Evolutionary conservation across 92 coral and sea anemone species (phyloP).

Genomic region (Hydrozoanthus gracilis): DNA sequence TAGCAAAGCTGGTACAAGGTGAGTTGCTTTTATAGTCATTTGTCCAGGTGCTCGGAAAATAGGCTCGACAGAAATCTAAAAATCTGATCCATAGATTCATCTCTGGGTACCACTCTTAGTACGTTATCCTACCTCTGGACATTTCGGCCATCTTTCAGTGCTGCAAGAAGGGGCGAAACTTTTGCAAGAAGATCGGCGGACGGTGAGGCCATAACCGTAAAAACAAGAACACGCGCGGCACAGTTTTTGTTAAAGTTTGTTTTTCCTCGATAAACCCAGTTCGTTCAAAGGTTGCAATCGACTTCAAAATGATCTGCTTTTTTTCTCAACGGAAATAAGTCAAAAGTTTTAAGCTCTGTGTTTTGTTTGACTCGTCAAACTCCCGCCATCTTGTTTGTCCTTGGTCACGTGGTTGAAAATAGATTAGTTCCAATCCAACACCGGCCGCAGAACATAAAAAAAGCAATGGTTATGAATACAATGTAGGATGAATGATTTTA

Average conservation of each 20-base stretch:
- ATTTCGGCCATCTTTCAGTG: constrained; percentile 39
- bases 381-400: constrained; percentile 38
- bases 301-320: too few species aligned
- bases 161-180: constrained; percentile 40
- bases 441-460: too few species aligned
- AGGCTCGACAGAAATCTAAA: neutral
- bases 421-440: too few species aligned
- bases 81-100: too few species aligned
- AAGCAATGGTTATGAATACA: too few species aligned
- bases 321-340: too few species aligned
- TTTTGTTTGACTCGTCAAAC: neutral
- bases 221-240: neutral
- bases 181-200: constrained; percentile 44
- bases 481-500: too few species aligned
- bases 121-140: constrained; percentile 16
- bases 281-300: neutral
- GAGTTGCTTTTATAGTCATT: too few species aligned
- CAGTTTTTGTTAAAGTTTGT: neutral
- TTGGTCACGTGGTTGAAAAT: constrained; percentile 9
- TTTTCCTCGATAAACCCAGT: neutral
- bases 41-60: neutral
- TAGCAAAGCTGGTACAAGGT: too few species aligned
- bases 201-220: constrained; percentile 17
- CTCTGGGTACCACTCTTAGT: neutral
- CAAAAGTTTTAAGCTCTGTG: too few species aligned